Percentiles rank a stretch among this genome's conserved stretches.
Conservation (phyloP, 2,797 vertebrate species). For the Megalops cyprinoides region DNA sequence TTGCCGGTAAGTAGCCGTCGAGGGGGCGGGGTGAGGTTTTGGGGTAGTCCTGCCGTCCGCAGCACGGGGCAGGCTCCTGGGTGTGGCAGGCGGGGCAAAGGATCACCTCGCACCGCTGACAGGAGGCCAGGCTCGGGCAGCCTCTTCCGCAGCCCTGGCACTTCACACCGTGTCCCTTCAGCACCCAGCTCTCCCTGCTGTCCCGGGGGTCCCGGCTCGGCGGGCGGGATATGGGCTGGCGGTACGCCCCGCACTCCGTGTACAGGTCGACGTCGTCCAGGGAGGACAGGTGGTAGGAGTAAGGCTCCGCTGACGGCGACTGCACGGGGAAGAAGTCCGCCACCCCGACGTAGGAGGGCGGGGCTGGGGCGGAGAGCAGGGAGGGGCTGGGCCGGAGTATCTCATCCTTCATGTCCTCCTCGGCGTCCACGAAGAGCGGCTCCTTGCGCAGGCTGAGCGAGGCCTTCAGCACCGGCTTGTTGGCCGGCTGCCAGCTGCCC, state of each 20-base stretch:
- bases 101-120: slow-evolving; percentile 80
- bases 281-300: slow-evolving; percentile 80
- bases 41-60: slow-evolving; percentile 73
- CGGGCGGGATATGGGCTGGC: slow-evolving; percentile 70
- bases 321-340: slow-evolving; percentile 82
- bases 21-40: slow-evolving; percentile 69
- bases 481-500: slow-evolving; percentile 87
- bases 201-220: slow-evolving; percentile 73
- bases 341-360: slow-evolving; percentile 80
- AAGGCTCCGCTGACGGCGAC: slow-evolving; percentile 71
- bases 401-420: slow-evolving; percentile 89
- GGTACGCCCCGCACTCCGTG: slow-evolving; percentile 74
- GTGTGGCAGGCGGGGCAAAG: slow-evolving; percentile 82
- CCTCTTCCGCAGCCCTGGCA: slow-evolving; percentile 89
- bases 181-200: slow-evolving; percentile 71
- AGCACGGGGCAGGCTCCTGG: slow-evolving; percentile 75
- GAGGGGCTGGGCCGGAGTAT: slow-evolving; percentile 83
- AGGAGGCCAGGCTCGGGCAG: slow-evolving; percentile 78
- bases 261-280: slow-evolving; percentile 93
- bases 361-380: slow-evolving; percentile 73
- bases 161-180: slow-evolving; percentile 73
- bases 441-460: slow-evolving; percentile 91
- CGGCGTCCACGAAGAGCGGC: slow-evolving; percentile 78
- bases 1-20: slow-evolving; percentile 75
- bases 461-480: slow-evolving; percentile 85